Conservation (phyloP, 2,113 vertebrate species). For the Brachyistius frenatus region DNA sequence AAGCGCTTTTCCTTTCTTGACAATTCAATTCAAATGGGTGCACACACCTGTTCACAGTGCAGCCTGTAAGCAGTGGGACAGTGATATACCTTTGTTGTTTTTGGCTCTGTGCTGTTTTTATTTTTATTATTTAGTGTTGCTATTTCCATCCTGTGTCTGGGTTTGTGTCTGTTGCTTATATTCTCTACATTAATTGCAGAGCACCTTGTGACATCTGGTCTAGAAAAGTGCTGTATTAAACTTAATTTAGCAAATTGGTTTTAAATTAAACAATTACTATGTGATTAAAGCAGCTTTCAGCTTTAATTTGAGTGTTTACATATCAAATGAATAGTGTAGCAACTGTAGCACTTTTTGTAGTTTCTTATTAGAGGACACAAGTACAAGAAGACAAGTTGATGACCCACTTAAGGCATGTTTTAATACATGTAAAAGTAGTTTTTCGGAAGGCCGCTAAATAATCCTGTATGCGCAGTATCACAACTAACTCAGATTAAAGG, state of each 20-base stretch:
- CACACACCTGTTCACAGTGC: constrained; percentile 11
- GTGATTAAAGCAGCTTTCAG: constrained; percentile 12
- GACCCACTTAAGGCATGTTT: not conserved
- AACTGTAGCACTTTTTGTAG: not conserved
- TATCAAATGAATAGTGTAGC: not conserved
- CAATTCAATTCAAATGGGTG: constrained; percentile 52
- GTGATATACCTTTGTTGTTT: constrained; percentile 13
- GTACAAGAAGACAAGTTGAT: not conserved
- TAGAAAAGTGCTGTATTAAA: constrained; percentile 3
- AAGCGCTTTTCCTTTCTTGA: constrained; percentile 1
- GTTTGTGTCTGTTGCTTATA: not conserved
- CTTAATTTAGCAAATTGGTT: constrained; percentile 9
- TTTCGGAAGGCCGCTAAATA: too few relatives aligned
- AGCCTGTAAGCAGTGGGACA: not conserved
- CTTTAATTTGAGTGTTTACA: constrained; percentile 35
- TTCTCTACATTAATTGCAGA: constrained; percentile 3
- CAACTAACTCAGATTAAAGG: too few relatives aligned
- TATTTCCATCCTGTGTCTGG: not conserved
- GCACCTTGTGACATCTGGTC: not conserved
- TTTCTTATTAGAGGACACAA: not conserved
- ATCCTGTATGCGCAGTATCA: too few relatives aligned
- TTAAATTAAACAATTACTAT: constrained; percentile 15
- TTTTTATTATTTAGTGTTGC: not conserved
- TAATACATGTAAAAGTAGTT: not conserved
- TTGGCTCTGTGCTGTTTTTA: constrained; percentile 9